Evolutionary conservation across 2,888 invertebrate species (phyloP).

Genomic region (Heteromurus nitidus): DNA sequence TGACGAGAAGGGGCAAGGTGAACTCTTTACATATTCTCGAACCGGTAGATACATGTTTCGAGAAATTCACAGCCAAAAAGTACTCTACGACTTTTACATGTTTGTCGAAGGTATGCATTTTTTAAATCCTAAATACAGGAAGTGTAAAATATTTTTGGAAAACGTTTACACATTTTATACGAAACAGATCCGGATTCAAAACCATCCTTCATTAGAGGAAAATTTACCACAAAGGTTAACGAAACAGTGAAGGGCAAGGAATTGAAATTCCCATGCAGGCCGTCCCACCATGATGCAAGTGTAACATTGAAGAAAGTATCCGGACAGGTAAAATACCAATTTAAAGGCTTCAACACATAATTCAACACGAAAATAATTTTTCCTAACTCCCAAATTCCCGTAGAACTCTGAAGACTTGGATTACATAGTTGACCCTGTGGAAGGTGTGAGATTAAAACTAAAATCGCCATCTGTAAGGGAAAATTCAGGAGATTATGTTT

Average conservation of each 20-base stretch:
- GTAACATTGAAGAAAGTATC: constrained; percentile 3
- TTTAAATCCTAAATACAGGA: background rate
- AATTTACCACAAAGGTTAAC: background rate
- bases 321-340: background rate
- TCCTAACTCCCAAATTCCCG: background rate
- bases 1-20: background rate
- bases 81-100: constrained; percentile 7
- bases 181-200: background rate
- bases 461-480: background rate
- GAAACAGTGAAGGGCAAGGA: background rate
- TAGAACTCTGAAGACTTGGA: background rate
- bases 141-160: background rate
- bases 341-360: no score
- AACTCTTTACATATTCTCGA: background rate
- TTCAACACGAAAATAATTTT: background rate
- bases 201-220: constrained; percentile 6
- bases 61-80: constrained; percentile 10
- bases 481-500: background rate
- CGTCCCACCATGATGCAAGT: constrained; percentile 6
- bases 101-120: constrained; percentile 9
- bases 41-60: constrained; percentile 13
- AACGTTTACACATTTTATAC: background rate
- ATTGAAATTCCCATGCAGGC: constrained; percentile 10
- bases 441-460: background rate
- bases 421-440: background rate